Conservation (phyloP, 2,797 vertebrate genomes). For the Karalla daura region DNA sequence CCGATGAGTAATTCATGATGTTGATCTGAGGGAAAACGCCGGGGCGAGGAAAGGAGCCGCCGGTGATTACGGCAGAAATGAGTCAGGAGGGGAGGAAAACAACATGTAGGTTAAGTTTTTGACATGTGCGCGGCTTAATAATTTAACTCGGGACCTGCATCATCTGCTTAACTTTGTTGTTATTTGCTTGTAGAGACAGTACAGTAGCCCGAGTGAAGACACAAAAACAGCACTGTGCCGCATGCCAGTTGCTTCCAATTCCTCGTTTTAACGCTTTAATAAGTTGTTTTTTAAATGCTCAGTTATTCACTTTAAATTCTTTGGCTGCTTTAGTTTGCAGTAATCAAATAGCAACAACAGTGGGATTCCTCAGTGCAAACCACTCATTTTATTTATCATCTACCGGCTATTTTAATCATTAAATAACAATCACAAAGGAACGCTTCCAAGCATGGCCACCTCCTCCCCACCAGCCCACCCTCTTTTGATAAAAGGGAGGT, state of each 20-base stretch:
- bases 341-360: not conserved
- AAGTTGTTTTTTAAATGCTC: too few relatives aligned
- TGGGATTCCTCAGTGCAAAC: not conserved
- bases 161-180: too few relatives aligned
- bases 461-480: conserved; percentile 21
- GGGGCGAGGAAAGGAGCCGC: not conserved
- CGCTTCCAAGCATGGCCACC: conserved; percentile 7
- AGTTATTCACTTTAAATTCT: not conserved
- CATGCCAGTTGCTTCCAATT: not conserved
- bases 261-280: not conserved
- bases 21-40: not conserved
- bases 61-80: not conserved
- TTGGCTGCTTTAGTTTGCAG: not conserved
- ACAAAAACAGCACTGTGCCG: not conserved
- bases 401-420: too few relatives aligned
- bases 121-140: too few relatives aligned
- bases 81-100: not conserved
- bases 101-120: not conserved
- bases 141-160: not conserved
- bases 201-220: not conserved
- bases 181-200: too few relatives aligned
- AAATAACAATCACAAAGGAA: conserved; percentile 28
- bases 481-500: conserved; percentile 50
- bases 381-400: too few relatives aligned
- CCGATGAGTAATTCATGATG: not conserved